Evolutionary conservation across 2,797 vertebrate species (phyloP).

Genomic region (Ceyx erithaca): DNA sequence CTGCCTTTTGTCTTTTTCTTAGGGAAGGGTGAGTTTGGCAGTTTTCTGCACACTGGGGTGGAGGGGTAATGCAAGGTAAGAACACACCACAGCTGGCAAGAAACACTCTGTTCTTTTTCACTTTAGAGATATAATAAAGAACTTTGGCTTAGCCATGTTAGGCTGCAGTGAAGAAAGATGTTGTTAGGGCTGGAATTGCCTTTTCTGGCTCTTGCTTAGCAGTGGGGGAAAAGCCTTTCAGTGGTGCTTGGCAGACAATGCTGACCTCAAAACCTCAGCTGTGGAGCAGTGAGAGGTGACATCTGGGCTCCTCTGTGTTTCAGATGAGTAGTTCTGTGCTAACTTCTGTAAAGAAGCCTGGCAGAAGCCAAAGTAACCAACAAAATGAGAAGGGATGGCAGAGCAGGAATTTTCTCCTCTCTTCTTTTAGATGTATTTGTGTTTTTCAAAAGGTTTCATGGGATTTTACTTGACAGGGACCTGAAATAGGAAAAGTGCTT

Average conservation of each 20-base stretch:
- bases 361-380: background rate
- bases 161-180: background rate
- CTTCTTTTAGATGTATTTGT: background rate
- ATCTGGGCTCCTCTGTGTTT: background rate
- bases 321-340: background rate
- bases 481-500: background rate
- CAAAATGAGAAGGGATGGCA: background rate
- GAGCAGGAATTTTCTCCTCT: background rate
- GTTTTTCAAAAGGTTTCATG: background rate
- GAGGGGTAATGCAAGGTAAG: background rate
- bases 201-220: background rate
- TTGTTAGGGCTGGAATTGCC: background rate
- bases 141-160: background rate
- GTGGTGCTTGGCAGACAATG: constrained; percentile 33
- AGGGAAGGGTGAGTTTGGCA: constrained; percentile 35
- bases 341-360: background rate
- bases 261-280: constrained; percentile 34
- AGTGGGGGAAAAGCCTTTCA: background rate
- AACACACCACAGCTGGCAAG: background rate
- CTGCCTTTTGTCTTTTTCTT: constrained; percentile 45
- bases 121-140: background rate
- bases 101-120: background rate
- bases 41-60: background rate
- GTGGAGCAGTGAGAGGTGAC: background rate
- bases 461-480: background rate